These are phyloP conservation scores for Trachythela sp. DNA, from an alignment of 64 coral and sea anemone genomes.

Conservation along the genomic window DNA sequence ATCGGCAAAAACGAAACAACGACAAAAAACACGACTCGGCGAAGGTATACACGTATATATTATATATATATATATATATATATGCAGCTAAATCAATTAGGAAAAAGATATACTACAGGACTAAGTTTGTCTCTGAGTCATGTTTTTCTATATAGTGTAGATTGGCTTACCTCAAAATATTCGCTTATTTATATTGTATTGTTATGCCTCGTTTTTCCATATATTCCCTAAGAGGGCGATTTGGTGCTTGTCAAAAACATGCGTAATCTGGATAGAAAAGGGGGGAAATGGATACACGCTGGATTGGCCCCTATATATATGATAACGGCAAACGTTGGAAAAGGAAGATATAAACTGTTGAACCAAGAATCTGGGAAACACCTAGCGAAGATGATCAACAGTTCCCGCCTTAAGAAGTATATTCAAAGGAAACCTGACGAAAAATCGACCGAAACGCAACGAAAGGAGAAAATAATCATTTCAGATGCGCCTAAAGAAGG, in stretches of 20 bases:
- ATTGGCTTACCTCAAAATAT: no score
- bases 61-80: no score
- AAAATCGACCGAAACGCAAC: not conserved
- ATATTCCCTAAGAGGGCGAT: not conserved
- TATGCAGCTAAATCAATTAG: no score
- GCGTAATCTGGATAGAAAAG: conserved; percentile 25
- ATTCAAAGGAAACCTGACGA: not conserved
- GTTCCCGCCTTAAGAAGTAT: not conserved
- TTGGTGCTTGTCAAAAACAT: conserved; percentile 32
- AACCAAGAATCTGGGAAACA: conserved; percentile 1
- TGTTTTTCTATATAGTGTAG: not conserved
- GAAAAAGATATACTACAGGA: no score
- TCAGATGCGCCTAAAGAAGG: not conserved
- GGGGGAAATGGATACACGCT: conserved; percentile 29
- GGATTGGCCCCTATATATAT: conserved; percentile 33
- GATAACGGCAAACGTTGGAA: conserved; percentile 29
- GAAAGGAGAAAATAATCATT: not conserved
- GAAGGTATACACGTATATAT: conserved; percentile 1
- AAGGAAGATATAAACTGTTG: not conserved
- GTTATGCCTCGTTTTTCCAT: no score
- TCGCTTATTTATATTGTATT: no score
- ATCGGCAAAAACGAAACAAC: conserved; percentile 6
- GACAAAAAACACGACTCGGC: conserved; percentile 17
- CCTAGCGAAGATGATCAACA: not conserved
- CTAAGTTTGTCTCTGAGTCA: no score